Conservation (phyloP, 2,113 vertebrate species). For the Cettia cetti region DNA sequence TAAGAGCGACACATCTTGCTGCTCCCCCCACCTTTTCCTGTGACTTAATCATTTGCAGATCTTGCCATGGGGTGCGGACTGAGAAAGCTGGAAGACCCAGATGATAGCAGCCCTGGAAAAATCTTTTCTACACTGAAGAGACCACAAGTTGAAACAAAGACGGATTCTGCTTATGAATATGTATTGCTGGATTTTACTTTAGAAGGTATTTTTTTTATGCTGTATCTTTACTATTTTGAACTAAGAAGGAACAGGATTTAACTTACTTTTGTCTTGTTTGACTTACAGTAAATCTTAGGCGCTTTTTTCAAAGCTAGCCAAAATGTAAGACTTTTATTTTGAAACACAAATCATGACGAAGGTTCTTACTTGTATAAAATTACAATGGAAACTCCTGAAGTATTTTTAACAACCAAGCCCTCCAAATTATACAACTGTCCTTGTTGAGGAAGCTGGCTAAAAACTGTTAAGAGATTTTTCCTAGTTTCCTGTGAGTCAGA, state of each 20-base stretch:
- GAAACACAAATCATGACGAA: conserved; percentile 2
- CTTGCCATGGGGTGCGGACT: conserved; percentile 95
- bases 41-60: conserved; percentile 62
- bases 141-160: conserved; percentile 93
- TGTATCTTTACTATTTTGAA: not conserved
- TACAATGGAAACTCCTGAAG: conserved; percentile 37
- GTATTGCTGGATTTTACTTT: conserved; percentile 93
- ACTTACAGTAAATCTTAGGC: not conserved
- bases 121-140: conserved; percentile 97
- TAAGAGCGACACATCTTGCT: conserved; percentile 45
- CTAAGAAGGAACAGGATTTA: not conserved
- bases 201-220: conserved; percentile 80
- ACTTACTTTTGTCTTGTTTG: not conserved
- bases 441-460: conserved; percentile 34
- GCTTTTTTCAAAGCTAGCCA: not conserved
- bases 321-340: conserved; percentile 37
- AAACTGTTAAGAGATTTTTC: conserved; percentile 11
- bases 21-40: conserved; percentile 45
- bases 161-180: conserved; percentile 89
- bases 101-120: conserved; percentile 96
- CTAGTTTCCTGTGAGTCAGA: conserved; percentile 39
- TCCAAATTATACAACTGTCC: conserved; percentile 25
- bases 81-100: conserved; percentile 92
- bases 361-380: conserved; percentile 28
- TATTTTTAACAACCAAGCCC: conserved; percentile 28